Evolutionary conservation across 2,113 vertebrate species (phyloP).

Genomic region (Paratilapia polleni): DNA sequence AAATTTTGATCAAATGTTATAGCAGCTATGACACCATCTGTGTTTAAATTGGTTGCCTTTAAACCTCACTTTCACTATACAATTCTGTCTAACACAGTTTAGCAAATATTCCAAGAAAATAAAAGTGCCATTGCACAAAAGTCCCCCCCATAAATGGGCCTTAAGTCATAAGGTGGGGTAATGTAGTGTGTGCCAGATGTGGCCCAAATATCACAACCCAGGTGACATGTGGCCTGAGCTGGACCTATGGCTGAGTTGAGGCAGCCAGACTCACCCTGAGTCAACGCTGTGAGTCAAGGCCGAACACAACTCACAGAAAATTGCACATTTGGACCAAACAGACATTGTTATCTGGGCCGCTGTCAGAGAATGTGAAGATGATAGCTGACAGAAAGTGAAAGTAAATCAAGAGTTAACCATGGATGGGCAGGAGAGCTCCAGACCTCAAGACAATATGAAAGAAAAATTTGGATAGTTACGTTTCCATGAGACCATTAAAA

Average conservation of each 20-base stretch:
- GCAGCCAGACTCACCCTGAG: neutral
- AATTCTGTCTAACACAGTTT: neutral
- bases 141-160: neutral
- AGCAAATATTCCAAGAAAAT: neutral
- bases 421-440: neutral
- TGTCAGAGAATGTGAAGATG: accelerated
- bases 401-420: neutral
- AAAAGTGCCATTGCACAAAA: neutral
- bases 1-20: neutral
- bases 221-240: no score
- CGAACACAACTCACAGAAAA: neutral
- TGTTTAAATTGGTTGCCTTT: neutral
- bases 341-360: accelerated
- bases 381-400: neutral
- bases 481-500: neutral
- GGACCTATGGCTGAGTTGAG: neutral
- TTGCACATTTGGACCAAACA: neutral
- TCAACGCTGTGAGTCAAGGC: neutral
- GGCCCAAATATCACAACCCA: no score
- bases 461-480: neutral
- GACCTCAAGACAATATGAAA: no score
- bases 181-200: neutral
- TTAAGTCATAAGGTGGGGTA: neutral
- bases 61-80: neutral
- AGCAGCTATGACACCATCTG: neutral